phyloP scores from a whole-genome alignment of 2,888 invertebrate genomes.

The Drosophila emarginata region DNA sequence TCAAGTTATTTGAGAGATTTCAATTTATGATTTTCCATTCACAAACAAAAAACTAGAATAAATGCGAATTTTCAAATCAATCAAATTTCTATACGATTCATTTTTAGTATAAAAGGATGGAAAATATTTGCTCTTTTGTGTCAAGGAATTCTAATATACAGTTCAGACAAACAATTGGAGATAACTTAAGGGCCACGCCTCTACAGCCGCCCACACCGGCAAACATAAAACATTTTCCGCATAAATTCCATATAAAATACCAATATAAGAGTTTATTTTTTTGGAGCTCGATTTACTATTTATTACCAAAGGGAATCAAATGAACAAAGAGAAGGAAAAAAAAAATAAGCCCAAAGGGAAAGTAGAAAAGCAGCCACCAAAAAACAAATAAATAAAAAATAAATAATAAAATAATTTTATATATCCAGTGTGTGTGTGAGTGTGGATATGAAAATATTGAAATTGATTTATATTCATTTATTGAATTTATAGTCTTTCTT shows the following conservation, averaged over 20 bases:
- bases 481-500: not conserved
- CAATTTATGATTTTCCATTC: not conserved
- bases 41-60: not conserved
- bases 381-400: too few species aligned
- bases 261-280: not conserved
- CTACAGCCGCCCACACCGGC: not conserved
- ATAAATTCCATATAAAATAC: constrained; percentile 67
- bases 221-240: constrained; percentile 36
- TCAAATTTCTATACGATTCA: too few species aligned
- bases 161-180: not conserved
- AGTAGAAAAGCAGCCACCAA: constrained; percentile 17
- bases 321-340: not conserved
- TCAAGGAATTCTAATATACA: not conserved
- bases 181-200: not conserved
- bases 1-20: not conserved
- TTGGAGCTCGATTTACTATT: constrained; percentile 61
- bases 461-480: not conserved
- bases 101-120: not conserved
- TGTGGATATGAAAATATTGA: constrained; percentile 8
- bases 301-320: constrained; percentile 42
- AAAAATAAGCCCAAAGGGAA: not conserved
- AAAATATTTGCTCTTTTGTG: not conserved
- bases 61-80: not conserved
- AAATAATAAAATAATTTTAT: constrained; percentile 56
- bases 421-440: constrained; percentile 47